Base-by-base conservation (phyloP, 2,797 vertebrate genomes). In the Paguma larvata region DNA sequence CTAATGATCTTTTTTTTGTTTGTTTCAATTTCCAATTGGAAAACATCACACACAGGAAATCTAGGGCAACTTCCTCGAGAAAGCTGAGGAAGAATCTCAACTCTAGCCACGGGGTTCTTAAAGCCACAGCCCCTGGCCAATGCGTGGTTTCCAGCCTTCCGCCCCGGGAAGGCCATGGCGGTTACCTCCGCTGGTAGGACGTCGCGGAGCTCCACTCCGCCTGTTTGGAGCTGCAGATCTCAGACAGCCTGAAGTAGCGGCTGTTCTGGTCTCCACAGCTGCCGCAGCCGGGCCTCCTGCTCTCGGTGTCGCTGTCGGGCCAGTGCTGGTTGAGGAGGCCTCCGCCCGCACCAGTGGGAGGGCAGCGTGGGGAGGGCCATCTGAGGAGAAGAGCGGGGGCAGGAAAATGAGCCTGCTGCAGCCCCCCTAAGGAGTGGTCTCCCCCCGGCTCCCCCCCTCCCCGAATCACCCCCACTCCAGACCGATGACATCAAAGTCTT, bases 311-410 rank as follows among this genome's bases (percentile, higher is more conserved):
- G 99, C 87, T 98, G 99, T 65, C 98, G 95, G 0, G 95, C 91
- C 1, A 14, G 96, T 98, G 99, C 68, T 97, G 98, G 83, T 98
- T 98, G 91, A 98, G 91, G 10, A 83, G 65, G 65, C 77, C 99
- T 98, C 23, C 98, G 98, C 62, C 95, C 98, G 48, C 98, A 97
- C 98, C 98, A 98, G 90, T 75, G 97, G 5, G 98, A 97, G 3
- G 99, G 98, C 46, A 99, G 96, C 0, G 99, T 99, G 59, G 99
- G 99, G 53, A 99, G 96, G 67, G 99, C 99, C 99, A 99, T 99
- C 51, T 93, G 77, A 62, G 38, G 38, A 38, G 32, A 51, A 44
- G 5, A n/a, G 75, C 27, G 13, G 83, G 21, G 27, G 75, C 6
- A 77, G 62, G 38, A 63, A 73, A 65, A 72, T 41, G 53, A 83